Evolutionary conservation across 1,140 invertebrate species (phyloP).

Genomic region (Augochlora pura): DNA sequence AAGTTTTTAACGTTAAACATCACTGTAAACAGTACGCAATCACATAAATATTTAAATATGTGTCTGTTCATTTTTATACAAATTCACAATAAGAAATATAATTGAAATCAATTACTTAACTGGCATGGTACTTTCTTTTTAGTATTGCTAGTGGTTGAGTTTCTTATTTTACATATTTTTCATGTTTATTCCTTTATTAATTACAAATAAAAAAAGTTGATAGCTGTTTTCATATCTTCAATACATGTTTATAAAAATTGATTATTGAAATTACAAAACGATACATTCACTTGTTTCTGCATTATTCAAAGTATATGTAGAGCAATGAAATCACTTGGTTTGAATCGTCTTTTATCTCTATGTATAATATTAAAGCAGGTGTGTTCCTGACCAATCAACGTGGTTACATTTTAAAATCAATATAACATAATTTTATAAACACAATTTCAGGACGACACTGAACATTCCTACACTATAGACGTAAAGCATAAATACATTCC

Average conservation of each 20-base stretch:
- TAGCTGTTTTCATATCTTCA: not conserved
- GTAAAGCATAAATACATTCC: slow-evolving; percentile 72
- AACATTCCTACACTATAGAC: slow-evolving; percentile 74
- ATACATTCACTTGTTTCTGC: slow-evolving; percentile 6
- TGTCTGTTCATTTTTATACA: no score
- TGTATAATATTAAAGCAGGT: slow-evolving; percentile 70
- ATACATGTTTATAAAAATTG: slow-evolving; percentile 26
- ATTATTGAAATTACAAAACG: not conserved
- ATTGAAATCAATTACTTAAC: no score
- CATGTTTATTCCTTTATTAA: not conserved
- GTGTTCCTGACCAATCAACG: slow-evolving; percentile 78
- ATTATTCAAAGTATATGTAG: slow-evolving; percentile 3
- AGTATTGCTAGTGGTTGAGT: slow-evolving; percentile 1
- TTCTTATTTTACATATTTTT: not conserved
- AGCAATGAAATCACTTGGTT: slow-evolving; percentile 62
- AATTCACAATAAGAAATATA: no score
- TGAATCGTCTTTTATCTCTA: slow-evolving; percentile 64
- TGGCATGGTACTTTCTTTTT: no score
- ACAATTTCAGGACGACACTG: slow-evolving; percentile 68
- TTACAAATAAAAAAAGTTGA: not conserved
- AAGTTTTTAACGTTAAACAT: no score
- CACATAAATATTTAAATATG: no score
- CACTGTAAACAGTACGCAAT: no score
- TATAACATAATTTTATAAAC: slow-evolving; percentile 58
- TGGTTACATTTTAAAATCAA: slow-evolving; percentile 74